Conservation (phyloP, 1,140 invertebrate genomes). For the Aricia agestis region DNA sequence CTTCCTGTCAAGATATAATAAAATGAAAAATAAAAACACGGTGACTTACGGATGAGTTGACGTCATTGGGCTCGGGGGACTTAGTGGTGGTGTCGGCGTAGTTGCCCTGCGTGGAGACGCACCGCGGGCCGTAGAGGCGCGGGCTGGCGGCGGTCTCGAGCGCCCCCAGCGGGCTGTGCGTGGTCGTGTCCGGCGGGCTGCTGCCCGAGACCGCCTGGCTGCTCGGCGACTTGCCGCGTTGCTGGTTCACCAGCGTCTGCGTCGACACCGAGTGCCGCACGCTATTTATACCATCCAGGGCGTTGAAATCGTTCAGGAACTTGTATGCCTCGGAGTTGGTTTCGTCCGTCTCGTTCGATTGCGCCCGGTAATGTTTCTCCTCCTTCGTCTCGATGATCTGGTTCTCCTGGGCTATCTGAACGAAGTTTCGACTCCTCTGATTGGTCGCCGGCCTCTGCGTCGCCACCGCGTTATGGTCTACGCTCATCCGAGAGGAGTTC, state of each 20-base stretch:
- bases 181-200: slow-evolving; percentile 87
- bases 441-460: slow-evolving; percentile 40
- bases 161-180: slow-evolving; percentile 81
- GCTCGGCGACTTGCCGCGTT: slow-evolving; percentile 76
- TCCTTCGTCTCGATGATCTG: slow-evolving; percentile 32
- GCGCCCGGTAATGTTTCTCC: slow-evolving; percentile 26
- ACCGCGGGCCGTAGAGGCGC: slow-evolving; percentile 61
- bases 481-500: slow-evolving; percentile 64
- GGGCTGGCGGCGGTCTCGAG: slow-evolving; percentile 70
- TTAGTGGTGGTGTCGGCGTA: slow-evolving; percentile 74
- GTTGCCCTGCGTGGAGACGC: slow-evolving; percentile 73
- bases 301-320: slow-evolving; percentile 39
- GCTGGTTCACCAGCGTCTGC: slow-evolving; percentile 81
- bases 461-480: slow-evolving; percentile 66
- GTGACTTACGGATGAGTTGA: slow-evolving; percentile 61
- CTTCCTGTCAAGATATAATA: no score
- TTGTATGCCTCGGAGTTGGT: slow-evolving; percentile 38
- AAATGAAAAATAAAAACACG: background rate
- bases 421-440: slow-evolving; percentile 38
- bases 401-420: slow-evolving; percentile 32
- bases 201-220: slow-evolving; percentile 57
- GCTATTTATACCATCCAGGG: slow-evolving; percentile 27
- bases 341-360: slow-evolving; percentile 22
- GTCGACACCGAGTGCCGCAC: slow-evolving; percentile 84
- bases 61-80: slow-evolving; percentile 65